Evolutionary conservation across 1,140 invertebrate genomes (phyloP).

Genomic region (Leguminivora glycinivorella): DNA sequence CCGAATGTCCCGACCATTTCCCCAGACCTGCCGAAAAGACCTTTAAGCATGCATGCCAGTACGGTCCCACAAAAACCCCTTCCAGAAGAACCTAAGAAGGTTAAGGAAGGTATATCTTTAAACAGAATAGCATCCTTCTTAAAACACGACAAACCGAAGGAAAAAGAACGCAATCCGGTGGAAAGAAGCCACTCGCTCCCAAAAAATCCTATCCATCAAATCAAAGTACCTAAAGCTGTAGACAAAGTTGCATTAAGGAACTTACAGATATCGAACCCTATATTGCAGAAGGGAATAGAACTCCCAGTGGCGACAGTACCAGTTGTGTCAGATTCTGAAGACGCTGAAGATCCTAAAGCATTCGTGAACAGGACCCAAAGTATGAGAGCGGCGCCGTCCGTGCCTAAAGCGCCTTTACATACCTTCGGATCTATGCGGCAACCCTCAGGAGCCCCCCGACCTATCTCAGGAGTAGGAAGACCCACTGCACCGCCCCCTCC

Average conservation of each 20-base stretch:
- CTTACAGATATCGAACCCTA: constrained; percentile 90
- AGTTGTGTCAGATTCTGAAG: constrained; percentile 77
- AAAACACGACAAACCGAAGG: constrained; percentile 81
- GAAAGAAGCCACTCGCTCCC: constrained; percentile 81
- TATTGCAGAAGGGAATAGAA: constrained; percentile 84
- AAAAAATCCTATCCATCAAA: constrained; percentile 79
- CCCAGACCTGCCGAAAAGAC: constrained; percentile 67
- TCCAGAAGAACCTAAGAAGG: constrained; percentile 76
- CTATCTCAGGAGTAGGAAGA: constrained; percentile 83
- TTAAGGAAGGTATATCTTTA: constrained; percentile 81
- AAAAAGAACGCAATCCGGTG: constrained; percentile 79
- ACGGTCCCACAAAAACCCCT: constrained; percentile 66
- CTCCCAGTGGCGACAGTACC: constrained; percentile 80
- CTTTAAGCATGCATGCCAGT: constrained; percentile 75
- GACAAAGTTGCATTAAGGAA: constrained; percentile 86
- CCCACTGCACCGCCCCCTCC: constrained; percentile 83
- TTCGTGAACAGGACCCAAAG: constrained; percentile 87
- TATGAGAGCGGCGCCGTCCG: constrained; percentile 82
- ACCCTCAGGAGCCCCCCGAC: constrained; percentile 81
- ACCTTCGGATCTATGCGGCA: constrained; percentile 90
- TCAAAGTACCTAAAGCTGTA: constrained; percentile 82
- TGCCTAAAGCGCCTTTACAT: constrained; percentile 81
- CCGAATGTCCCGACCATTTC: constrained; percentile 74
- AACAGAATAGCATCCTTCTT: constrained; percentile 89
- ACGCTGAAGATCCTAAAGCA: constrained; percentile 71